Evolutionary conservation across 2,797 vertebrate species (phyloP).

Genomic region (Nothura maculosa): DNA sequence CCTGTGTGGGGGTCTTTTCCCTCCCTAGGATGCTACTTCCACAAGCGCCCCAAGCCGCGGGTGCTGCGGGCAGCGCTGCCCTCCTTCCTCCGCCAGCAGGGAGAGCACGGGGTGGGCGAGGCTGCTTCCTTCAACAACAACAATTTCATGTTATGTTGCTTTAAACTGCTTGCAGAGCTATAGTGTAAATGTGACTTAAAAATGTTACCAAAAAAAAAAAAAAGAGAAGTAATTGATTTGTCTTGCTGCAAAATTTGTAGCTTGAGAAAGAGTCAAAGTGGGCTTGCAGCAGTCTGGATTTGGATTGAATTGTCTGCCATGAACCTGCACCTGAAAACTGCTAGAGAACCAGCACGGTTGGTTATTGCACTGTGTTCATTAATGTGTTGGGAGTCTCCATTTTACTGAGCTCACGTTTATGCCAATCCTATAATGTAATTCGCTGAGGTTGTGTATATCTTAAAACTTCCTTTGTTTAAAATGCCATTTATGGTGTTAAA

Average conservation of each 20-base stretch:
- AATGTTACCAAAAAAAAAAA: background rate
- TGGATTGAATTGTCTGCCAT: background rate
- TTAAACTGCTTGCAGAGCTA: background rate
- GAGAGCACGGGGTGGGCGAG: background rate
- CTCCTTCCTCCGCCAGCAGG: background rate
- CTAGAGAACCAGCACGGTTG: background rate
- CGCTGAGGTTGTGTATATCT: background rate
- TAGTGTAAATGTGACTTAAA: accelerated
- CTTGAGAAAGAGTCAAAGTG: background rate
- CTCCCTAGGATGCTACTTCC: background rate
- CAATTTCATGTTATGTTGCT: background rate
- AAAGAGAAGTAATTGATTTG: background rate
- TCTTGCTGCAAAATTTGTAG: background rate
- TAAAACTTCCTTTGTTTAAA: background rate
- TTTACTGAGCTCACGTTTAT: background rate
- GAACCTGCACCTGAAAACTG: background rate
- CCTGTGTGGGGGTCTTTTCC: background rate
- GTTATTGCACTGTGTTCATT: background rate
- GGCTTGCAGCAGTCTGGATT: background rate
- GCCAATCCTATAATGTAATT: background rate
- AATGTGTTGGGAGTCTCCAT: background rate
- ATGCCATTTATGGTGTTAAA: background rate
- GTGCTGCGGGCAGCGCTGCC: background rate
- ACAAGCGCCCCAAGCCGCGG: accelerated
- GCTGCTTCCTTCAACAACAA: background rate